Conservation (phyloP, 2,888 invertebrate species). For the Ellobium chinense region DNA sequence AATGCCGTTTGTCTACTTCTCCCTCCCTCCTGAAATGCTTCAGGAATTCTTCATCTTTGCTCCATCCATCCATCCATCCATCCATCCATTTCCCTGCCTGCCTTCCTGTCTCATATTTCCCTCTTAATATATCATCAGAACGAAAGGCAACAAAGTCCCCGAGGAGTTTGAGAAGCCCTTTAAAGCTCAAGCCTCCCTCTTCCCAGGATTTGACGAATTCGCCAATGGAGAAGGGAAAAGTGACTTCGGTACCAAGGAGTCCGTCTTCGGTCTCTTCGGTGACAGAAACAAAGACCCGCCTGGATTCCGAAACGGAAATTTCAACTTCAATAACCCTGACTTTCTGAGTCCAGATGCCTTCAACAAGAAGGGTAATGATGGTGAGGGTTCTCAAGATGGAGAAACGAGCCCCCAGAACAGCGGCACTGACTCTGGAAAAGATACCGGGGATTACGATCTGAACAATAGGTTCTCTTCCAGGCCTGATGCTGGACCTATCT, state of each 20-base stretch:
- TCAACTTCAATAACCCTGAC: slow-evolving; percentile 31
- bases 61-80: too few relatives aligned
- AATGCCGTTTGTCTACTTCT: too few relatives aligned
- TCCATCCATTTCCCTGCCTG: too few relatives aligned
- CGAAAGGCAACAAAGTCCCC: background rate
- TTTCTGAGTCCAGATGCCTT: slow-evolving; percentile 6
- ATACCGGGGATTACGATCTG: background rate
- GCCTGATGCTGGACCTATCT: background rate
- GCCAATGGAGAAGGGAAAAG: slow-evolving; percentile 4
- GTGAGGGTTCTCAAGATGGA: background rate
- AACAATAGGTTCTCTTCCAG: background rate
- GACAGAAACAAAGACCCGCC: background rate
- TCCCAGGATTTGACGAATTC: slow-evolving; percentile 27
- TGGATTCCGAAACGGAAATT: slow-evolving; percentile 19
- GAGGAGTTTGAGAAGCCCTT: slow-evolving; percentile 30
- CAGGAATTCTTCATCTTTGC: too few relatives aligned
- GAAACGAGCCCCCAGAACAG: background rate
- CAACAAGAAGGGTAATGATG: background rate
- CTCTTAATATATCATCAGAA: too few relatives aligned
- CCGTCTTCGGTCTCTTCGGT: slow-evolving; percentile 20
- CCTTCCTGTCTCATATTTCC: too few relatives aligned
- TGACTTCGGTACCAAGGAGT: slow-evolving; percentile 15
- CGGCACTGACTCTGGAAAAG: background rate
- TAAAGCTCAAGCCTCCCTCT: background rate
- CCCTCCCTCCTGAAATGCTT: too few relatives aligned